Base-by-base conservation (phyloP, 1,140 invertebrate species). In the Drosophila pseudoananassae region DNA sequence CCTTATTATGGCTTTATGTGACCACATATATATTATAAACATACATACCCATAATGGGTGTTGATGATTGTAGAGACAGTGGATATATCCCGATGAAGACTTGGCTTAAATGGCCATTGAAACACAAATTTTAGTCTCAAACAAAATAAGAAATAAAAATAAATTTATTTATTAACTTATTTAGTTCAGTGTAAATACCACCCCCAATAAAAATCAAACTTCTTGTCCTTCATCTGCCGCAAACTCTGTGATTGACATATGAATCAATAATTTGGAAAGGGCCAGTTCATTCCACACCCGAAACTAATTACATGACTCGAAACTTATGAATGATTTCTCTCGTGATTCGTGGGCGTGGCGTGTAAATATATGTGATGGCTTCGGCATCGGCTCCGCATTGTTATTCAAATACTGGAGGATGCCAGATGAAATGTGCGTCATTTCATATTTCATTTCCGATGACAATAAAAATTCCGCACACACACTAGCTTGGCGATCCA, bases 1-100 rank as follows among this genome's bases (percentile, higher is more conserved):
- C 81, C 80, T 90, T 90, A 90, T 90, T 90, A 90, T 87, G 81
- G 81, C 66, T 73, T 84, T 84, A 78, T 68, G 69, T 47, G 63
- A 14, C 64, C 58, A 7, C 40, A 43, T 15, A 43, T 43, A 43
- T 43, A 43, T 43, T 43, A 43, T 5, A 17, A 43, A 17, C 2
- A 4, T 17, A 33, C 25, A 65, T 52, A 68, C 20, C 20, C 57
- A 63, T 31, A 46, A 46, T 46, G 49, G 46, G 31, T 43, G 23
- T 33, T 23, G 43, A 10, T 40, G 27, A 36, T 46, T 36, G 38
- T 20, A 9, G n/a, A 15, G 47, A 3, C 31, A 36, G 29, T 23
- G 33, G 43, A 60, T 60, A 49, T 40, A 23, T 15, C 12, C 61
- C 12, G 54, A 64, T 65, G 65, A 53, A 65, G 59, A 59, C 49